phyloP scores from a whole-genome alignment of 2,888 invertebrate species.

The Lamellibrachia columna region DNA sequence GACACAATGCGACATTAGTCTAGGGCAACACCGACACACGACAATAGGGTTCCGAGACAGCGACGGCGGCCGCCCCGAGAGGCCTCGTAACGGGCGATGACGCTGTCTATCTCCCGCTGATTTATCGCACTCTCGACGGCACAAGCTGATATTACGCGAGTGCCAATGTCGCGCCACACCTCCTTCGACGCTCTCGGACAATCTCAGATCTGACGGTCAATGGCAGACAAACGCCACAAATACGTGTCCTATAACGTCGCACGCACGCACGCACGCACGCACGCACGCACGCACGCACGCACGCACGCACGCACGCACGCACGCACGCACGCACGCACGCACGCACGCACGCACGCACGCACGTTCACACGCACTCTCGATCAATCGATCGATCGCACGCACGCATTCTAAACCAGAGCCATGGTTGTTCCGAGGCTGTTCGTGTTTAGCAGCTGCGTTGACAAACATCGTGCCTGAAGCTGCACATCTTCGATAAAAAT shows the following conservation, averaged over 20 bases:
- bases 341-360: background rate
- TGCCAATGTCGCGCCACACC: background rate
- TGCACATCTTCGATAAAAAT: background rate
- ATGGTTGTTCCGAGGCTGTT: too few relatives aligned
- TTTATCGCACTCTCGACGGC: background rate
- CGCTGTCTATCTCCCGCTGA: background rate
- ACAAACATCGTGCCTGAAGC: background rate
- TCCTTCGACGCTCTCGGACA: background rate
- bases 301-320: background rate
- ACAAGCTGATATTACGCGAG: background rate
- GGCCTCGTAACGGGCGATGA: background rate
- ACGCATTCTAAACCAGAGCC: background rate
- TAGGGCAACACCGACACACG: background rate
- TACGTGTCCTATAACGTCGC: background rate
- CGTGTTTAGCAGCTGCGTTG: background rate
- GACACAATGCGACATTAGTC: constrained; percentile 12
- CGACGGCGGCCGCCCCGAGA: background rate
- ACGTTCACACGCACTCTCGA: background rate
- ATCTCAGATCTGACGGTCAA: background rate
- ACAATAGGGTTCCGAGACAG: background rate
- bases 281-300: background rate
- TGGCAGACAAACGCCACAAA: too few relatives aligned
- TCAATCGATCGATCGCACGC: background rate
- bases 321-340: background rate
- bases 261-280: background rate